Percentiles rank a stretch among this genome's conserved stretches.
Conservation (phyloP, 2,888 invertebrate genomes). For the Macaria notata region DNA sequence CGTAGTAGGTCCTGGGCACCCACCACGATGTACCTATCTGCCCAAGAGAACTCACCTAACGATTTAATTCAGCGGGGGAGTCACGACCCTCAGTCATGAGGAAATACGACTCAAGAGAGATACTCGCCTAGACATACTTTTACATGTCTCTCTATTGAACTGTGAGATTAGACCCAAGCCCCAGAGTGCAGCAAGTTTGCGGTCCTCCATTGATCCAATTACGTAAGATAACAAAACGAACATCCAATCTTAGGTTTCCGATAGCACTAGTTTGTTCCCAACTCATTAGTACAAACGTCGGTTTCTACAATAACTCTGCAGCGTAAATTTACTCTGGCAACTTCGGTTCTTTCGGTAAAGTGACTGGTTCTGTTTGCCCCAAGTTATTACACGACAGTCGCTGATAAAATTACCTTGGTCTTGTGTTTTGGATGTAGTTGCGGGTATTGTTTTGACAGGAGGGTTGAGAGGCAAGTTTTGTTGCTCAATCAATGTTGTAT, state of each 20-base stretch:
- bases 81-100: too few species aligned
- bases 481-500: conserved; percentile 26
- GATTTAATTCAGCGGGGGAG: too few species aligned
- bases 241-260: conserved; percentile 12
- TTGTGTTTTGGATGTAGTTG: conserved; percentile 24
- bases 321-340: conserved; percentile 38
- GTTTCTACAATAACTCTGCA: conserved; percentile 39
- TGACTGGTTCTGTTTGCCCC: conserved; percentile 30
- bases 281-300: conserved; percentile 43
- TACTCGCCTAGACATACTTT: too few species aligned
- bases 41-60: too few species aligned
- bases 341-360: conserved; percentile 35
- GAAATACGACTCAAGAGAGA: too few species aligned
- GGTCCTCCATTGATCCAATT: not conserved
- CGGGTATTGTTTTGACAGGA: conserved; percentile 31
- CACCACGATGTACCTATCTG: too few species aligned
- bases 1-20: too few species aligned
- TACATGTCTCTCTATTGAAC: too few species aligned
- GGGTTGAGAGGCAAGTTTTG: conserved; percentile 18
- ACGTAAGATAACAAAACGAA: conserved; percentile 1
- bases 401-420: conserved; percentile 38
- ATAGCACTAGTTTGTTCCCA: conserved; percentile 30
- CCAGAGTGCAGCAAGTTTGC: not conserved
- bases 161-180: too few species aligned
- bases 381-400: conserved; percentile 42